Conservation (phyloP, 2,113 vertebrate genomes). For the Pterocles burchelli region DNA sequence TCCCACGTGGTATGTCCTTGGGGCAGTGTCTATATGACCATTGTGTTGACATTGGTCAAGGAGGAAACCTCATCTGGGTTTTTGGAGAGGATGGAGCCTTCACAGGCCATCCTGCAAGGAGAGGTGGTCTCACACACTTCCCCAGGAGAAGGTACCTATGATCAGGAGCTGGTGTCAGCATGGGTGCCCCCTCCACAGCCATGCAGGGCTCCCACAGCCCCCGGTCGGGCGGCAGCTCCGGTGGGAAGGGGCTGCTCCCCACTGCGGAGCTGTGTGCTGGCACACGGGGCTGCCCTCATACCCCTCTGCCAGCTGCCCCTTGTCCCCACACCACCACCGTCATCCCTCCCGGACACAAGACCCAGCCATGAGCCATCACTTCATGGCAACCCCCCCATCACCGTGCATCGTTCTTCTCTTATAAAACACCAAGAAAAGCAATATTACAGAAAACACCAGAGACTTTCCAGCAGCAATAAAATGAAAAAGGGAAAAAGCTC, state of each 20-base stretch:
- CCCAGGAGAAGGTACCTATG: neutral
- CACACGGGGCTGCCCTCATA: neutral
- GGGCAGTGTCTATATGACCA: neutral
- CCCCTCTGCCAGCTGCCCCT: neutral
- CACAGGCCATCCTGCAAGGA: neutral
- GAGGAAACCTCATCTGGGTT: neutral
- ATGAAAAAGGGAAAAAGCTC: constrained; percentile 47
- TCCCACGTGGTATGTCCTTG: rapidly evolving
- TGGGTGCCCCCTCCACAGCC: neutral
- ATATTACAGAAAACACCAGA: constrained; percentile 31
- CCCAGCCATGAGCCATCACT: neutral
- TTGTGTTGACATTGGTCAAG: neutral
- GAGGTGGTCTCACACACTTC: rapidly evolving
- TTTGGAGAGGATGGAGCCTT: neutral
- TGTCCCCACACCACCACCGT: neutral
- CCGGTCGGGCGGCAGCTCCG: rapidly evolving
- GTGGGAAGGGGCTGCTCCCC: neutral
- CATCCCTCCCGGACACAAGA: neutral
- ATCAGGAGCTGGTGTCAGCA: rapidly evolving
- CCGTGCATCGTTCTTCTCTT: constrained; percentile 16
- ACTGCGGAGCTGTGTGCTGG: neutral
- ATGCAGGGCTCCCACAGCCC: neutral
- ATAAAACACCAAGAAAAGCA: constrained; percentile 24
- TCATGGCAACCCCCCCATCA: neutral
- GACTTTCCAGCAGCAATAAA: constrained; percentile 50